Percentiles rank a stretch among this genome's conserved stretches.
Evolutionary conservation across 2,888 invertebrate genomes (phyloP).

Genomic region (Creontiades dilutus): DNA sequence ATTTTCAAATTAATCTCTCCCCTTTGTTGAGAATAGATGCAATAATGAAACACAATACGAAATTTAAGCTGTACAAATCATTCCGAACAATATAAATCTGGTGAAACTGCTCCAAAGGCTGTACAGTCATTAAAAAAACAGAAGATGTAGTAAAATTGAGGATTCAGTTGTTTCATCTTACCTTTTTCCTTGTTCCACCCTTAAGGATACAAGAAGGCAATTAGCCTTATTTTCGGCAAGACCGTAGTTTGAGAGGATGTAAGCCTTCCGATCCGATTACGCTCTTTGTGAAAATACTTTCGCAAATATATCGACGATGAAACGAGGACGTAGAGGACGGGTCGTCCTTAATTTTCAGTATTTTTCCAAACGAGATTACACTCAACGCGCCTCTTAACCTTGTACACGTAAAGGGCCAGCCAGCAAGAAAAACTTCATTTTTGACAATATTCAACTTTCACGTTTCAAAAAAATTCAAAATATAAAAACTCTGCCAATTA

Average conservation of each 20-base stretch:
- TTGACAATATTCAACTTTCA: too few relatives aligned
- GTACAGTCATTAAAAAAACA: neutral
- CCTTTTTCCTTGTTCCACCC: neutral
- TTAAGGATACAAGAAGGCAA: conserved; percentile 2
- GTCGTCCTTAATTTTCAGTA: neutral
- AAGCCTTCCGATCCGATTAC: neutral
- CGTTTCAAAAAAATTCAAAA: too few relatives aligned
- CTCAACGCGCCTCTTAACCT: neutral
- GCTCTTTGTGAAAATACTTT: conserved; percentile 10
- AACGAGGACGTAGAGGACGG: neutral
- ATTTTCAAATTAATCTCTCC: too few relatives aligned
- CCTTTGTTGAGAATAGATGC: too few relatives aligned
- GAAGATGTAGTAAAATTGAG: neutral
- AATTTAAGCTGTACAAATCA: neutral
- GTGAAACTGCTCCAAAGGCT: neutral
- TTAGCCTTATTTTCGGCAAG: conserved; percentile 10
- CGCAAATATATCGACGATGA: conserved; percentile 4
- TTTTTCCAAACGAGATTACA: conserved; percentile 11
- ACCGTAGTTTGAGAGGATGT: neutral
- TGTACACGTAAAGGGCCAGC: neutral
- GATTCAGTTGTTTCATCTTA: neutral
- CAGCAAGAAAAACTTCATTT: neutral
- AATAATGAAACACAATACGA: neutral
- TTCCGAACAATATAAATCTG: neutral
- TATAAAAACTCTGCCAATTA: too few relatives aligned